Conservation (phyloP, 92 coral and sea anemone species). For the Pocillopora grandis region DNA sequence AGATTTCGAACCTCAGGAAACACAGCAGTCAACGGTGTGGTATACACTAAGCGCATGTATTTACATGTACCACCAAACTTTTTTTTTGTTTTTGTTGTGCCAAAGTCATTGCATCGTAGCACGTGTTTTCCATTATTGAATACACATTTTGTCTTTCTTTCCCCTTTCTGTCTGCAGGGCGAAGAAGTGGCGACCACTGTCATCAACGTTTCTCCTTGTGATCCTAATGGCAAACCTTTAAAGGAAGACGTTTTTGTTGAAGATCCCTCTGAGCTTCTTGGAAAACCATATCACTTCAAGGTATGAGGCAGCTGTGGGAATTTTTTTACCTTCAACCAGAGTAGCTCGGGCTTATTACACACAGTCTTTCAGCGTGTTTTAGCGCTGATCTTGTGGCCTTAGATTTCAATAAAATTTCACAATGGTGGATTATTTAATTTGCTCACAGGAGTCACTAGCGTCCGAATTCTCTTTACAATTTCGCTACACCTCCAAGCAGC, state of each 20-base stretch:
- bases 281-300: conserved; percentile 94
- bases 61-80: too few relatives aligned
- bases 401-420: too few relatives aligned
- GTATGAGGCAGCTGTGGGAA: conserved; percentile 32
- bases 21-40: neutral
- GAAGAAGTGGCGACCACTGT: conserved; percentile 90
- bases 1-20: neutral
- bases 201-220: conserved; percentile 91
- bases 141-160: neutral
- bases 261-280: conserved; percentile 86
- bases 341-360: too few relatives aligned
- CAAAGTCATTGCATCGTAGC: too few relatives aligned
- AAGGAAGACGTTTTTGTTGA: conserved; percentile 93
- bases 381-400: too few relatives aligned
- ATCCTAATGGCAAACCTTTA: conserved; percentile 77
- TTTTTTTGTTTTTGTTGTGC: too few relatives aligned
- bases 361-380: too few relatives aligned
- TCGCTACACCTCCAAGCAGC: too few relatives aligned
- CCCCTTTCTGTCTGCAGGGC: conserved; percentile 61
- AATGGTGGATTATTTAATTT: too few relatives aligned
- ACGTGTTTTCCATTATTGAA: neutral
- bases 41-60: too few relatives aligned
- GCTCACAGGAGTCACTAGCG: too few relatives aligned
- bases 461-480: too few relatives aligned
- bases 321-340: neutral